Conservation (phyloP, 2,113 vertebrate species). For the Gopherus evgoodei region DNA sequence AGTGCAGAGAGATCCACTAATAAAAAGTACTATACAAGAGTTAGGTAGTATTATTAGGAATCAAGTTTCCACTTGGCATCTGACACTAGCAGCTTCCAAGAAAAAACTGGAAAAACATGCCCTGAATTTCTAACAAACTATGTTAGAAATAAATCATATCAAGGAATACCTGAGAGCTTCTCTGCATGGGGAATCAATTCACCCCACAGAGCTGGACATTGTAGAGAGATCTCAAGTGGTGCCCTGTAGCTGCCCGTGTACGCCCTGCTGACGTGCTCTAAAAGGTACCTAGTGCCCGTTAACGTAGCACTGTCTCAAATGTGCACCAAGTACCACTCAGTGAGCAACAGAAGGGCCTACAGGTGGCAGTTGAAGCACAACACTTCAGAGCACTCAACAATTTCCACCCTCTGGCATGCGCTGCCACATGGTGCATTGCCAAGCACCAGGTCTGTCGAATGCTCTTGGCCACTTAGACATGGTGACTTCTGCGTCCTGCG, state of each 20-base stretch:
- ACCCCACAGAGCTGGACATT: neutral
- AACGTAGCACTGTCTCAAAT: neutral
- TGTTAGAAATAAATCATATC: too few relatives aligned
- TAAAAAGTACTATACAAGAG: neutral
- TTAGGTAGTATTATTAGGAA: neutral
- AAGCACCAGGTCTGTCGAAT: neutral
- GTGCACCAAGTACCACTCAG: too few relatives aligned
- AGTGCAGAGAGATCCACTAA: neutral
- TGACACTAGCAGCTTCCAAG: neutral
- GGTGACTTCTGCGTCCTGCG: neutral
- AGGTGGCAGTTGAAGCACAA: neutral
- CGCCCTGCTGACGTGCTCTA: neutral
- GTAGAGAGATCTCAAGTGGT: neutral
- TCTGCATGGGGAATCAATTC: too few relatives aligned
- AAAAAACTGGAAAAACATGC: too few relatives aligned
- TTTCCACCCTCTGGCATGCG: neutral
- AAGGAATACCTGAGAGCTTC: neutral
- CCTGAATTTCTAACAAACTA: too few relatives aligned
- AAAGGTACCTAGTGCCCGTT: neutral
- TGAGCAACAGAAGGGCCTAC: too few relatives aligned
- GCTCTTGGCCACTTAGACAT: neutral
- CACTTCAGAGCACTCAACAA: neutral
- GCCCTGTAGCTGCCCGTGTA: neutral
- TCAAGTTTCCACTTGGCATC: neutral
- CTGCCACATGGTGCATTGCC: neutral